Percentiles rank a stretch among this genome's conserved stretches.
phyloP scores from a whole-genome alignment of 1,140 invertebrate species.

The Microvelia longipes region DNA sequence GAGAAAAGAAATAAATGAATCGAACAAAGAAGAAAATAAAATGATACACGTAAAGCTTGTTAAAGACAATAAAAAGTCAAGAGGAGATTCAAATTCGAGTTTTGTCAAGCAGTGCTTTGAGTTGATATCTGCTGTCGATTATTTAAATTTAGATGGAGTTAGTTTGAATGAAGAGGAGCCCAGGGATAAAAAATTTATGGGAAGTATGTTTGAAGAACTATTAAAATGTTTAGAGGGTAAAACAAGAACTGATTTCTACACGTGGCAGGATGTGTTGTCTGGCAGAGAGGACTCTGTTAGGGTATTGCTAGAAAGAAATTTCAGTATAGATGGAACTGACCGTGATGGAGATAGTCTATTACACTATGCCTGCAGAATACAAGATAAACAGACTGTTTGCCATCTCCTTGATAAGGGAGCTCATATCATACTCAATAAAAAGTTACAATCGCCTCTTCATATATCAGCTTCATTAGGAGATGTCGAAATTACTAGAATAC shows the following conservation, averaged over 20 bases:
- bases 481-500: background rate
- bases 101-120: background rate
- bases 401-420: background rate
- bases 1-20: too few species aligned
- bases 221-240: background rate
- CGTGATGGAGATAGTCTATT: background rate
- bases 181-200: background rate
- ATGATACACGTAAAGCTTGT: too few species aligned
- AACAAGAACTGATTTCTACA: background rate
- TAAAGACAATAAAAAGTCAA: too few species aligned
- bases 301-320: background rate
- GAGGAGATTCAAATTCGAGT: too few species aligned
- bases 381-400: background rate
- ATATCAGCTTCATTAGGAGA: background rate
- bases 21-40: too few species aligned
- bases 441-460: background rate
- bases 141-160: background rate
- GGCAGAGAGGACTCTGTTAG: background rate
- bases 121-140: background rate
- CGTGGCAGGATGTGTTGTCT: background rate
- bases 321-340: background rate
- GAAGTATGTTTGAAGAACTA: background rate
- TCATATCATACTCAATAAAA: background rate
- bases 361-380: background rate
- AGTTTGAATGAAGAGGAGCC: background rate